Conservation (phyloP, 2,113 vertebrate genomes). For the Sinocyclocheilus anshuiensis region DNA sequence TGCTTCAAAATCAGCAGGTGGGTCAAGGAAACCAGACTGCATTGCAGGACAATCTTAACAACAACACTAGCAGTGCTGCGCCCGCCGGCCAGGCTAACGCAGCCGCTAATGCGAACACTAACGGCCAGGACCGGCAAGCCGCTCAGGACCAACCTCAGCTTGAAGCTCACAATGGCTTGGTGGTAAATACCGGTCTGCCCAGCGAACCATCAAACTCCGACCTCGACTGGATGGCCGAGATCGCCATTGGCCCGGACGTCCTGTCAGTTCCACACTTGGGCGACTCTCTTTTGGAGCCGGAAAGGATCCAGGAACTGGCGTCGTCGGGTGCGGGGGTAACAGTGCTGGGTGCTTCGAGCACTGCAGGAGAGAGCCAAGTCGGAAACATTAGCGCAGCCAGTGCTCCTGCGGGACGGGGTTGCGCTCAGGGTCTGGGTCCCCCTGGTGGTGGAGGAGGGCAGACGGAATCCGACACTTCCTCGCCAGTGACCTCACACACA, state of each 20-base stretch:
- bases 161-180: slow-evolving; percentile 9
- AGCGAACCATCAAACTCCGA: slow-evolving; percentile 53
- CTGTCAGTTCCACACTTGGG: slow-evolving; percentile 77
- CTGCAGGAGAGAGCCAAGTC: background rate
- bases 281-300: slow-evolving; percentile 64
- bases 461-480: slow-evolving; percentile 43
- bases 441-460: slow-evolving; percentile 41
- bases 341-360: slow-evolving; percentile 53
- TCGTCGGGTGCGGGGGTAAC: slow-evolving; percentile 37
- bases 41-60: slow-evolving; percentile 93
- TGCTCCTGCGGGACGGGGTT: slow-evolving; percentile 48
- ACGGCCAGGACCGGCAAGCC: slow-evolving; percentile 48
- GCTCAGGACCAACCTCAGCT: slow-evolving; percentile 49
- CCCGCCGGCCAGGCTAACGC: slow-evolving; percentile 48
- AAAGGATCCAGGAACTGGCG: slow-evolving; percentile 16
- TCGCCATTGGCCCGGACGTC: slow-evolving; percentile 84
- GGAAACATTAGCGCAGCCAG: background rate
- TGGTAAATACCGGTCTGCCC: background rate
- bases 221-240: slow-evolving; percentile 89
- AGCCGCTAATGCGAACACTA: slow-evolving; percentile 35
- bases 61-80: slow-evolving; percentile 75
- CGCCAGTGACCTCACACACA: slow-evolving; percentile 47
- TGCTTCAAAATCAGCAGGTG: slow-evolving; percentile 90
- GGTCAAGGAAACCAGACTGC: slow-evolving; percentile 86
- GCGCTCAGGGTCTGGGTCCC: slow-evolving; percentile 37